Percentiles rank a stretch among this genome's conserved stretches.
Conservation (phyloP, 2,888 invertebrate species). For the Itoplectis maculator region DNA sequence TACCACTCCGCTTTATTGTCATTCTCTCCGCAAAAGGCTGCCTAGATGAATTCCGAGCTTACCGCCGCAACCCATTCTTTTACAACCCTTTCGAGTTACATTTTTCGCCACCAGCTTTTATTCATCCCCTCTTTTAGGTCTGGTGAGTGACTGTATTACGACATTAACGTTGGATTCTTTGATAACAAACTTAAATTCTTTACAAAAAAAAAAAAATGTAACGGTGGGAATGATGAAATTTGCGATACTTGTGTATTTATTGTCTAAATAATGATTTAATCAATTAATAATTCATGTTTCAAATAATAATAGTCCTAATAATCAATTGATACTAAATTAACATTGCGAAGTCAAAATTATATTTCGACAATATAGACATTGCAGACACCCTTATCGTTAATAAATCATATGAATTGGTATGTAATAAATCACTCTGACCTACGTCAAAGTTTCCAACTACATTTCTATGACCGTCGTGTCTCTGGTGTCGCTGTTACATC, state of each 20-base stretch:
- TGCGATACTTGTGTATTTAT: too few relatives aligned
- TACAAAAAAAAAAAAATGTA: too few relatives aligned
- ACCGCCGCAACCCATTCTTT: background rate
- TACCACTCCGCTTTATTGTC: constrained; percentile 43
- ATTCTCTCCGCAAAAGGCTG: constrained; percentile 19
- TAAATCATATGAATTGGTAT: constrained; percentile 5
- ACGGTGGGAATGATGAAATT: too few relatives aligned
- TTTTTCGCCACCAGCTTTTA: background rate
- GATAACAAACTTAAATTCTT: background rate
- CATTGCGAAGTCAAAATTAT: too few relatives aligned
- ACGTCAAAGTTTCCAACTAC: constrained; percentile 8
- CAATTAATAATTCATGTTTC: too few relatives aligned
- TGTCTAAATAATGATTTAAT: too few relatives aligned
- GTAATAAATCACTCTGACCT: constrained; percentile 21
- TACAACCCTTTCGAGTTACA: constrained; percentile 1
- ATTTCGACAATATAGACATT: background rate
- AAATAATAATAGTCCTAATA: too few relatives aligned
- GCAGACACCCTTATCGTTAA: background rate
- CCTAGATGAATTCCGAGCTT: constrained; percentile 5
- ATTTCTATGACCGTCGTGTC: constrained; percentile 19
- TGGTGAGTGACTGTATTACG: background rate
- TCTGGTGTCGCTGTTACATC: background rate
- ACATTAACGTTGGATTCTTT: background rate
- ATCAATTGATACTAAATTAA: too few relatives aligned
- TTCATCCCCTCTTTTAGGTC: background rate